A percentile compares a stretch with the other conserved stretches of the same genome.
Conservation (phyloP, 2,113 vertebrate species). For the Tor tambroides region DNA sequence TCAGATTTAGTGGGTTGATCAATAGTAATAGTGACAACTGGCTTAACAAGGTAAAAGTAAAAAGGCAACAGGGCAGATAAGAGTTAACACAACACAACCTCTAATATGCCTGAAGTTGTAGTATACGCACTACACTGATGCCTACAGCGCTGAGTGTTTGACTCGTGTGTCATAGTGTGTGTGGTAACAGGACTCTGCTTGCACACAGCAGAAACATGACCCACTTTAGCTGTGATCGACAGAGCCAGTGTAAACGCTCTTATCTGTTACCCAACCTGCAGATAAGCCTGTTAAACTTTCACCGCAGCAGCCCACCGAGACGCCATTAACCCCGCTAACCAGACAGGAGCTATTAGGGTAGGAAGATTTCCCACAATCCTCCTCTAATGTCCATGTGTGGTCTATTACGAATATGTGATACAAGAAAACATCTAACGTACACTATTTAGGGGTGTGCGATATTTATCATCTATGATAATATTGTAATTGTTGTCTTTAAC, state of each 20-base stretch:
- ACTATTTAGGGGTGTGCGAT: background rate
- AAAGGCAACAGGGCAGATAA: background rate
- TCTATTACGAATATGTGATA: background rate
- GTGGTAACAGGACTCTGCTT: constrained; percentile 63
- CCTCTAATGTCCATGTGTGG: background rate
- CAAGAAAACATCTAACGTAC: background rate
- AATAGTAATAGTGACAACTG: background rate
- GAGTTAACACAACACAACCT: constrained; percentile 1
- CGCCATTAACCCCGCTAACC: background rate
- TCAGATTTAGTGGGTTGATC: background rate
- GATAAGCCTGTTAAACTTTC: constrained; percentile 78
- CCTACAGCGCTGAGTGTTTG: constrained; percentile 27
- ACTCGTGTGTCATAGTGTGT: constrained; percentile 28
- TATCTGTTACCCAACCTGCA: constrained; percentile 72
- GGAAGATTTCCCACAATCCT: background rate
- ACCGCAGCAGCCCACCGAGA: constrained; percentile 62
- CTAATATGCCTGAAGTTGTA: background rate
- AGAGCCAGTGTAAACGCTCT: constrained; percentile 74
- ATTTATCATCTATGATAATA: background rate
- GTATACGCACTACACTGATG: background rate
- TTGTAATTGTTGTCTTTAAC: background rate
- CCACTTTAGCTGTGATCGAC: constrained; percentile 66
- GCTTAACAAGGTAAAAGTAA: background rate
- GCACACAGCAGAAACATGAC: constrained; percentile 71
- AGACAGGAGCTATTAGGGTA: background rate